A percentile compares a stretch with the other conserved stretches of the same genome.
Evolutionary conservation across 2,797 vertebrate genomes (phyloP).

Genomic region (Poecile montanus): DNA sequence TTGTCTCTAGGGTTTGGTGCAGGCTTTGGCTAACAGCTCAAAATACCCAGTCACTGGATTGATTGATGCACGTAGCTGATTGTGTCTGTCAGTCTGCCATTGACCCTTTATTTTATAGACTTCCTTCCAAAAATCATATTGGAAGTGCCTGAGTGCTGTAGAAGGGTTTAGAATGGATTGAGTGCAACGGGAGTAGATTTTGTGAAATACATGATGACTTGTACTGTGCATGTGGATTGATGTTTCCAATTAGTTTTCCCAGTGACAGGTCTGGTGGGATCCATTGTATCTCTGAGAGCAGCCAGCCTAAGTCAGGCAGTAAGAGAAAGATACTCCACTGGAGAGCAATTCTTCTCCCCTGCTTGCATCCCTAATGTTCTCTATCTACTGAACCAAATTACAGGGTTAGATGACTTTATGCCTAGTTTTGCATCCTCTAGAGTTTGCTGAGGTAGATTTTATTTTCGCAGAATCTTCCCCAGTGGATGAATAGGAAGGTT

Average conservation of each 20-base stretch:
- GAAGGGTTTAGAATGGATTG: background rate
- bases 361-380: background rate
- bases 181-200: background rate
- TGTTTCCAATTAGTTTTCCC: constrained; percentile 1
- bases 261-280: background rate
- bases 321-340: background rate
- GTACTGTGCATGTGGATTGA: background rate
- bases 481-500: background rate
- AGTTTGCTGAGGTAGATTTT: background rate
- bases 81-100: background rate
- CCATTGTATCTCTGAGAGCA: background rate
- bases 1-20: background rate
- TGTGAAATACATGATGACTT: background rate
- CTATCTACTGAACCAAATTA: background rate
- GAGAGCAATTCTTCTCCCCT: background rate
- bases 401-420: background rate
- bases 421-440: background rate
- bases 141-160: background rate
- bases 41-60: background rate
- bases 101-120: background rate
- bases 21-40: background rate
- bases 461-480: background rate
- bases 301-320: background rate
- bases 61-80: background rate
- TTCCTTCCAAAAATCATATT: background rate